Evolutionary conservation across 1,140 invertebrate genomes (phyloP), one percentile per base, ranked within the genome.

Genomic region (Araneus ventricosus): DNA sequence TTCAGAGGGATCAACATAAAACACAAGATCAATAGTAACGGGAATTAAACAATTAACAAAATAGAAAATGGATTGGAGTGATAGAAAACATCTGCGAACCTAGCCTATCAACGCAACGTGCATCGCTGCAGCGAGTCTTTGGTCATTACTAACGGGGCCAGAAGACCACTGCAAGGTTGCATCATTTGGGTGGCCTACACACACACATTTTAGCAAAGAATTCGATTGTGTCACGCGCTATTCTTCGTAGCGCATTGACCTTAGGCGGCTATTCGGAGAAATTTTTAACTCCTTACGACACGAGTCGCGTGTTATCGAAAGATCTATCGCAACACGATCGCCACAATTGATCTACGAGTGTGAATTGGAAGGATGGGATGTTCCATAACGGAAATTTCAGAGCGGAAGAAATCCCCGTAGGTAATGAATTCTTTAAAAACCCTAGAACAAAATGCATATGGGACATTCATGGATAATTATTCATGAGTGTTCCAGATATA

Each of bases 191-290:
- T 84, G 37, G 39, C 80, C 80, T 52, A 84, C 45, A 86, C 17
- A 84, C n/a, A 86, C 2, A 86, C 52, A 30, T n/a, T 86, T 61
- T 61, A 61, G 57, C 45, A 57, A n/a, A 67, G 39, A 45, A 45
- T 85, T 34, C 52, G 45, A 30, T 86, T 57, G 7, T 34, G 52
- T 41, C 84, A 57, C 84, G 52, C 45, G 84, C 30, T n/a, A 57
- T 34, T 86, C 84, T 59, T 59, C 7, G 30, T 34, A 30, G 84
- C 84, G 52, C 84, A 57, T 34, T 86, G 84, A 86, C 84, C 84
- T 86, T 86, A 52, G n/a, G 84, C 84, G 24, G 39, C 41, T 17
- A n/a, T 84, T 52, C 39, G 22, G 45, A 34, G 52, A 61, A 86
- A 57, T 59, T 86, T 86, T 61, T 34, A 22, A 27, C 30, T 86